These are phyloP conservation scores for Nemopilema nomurai DNA, from an alignment of 30 jellyfish, hydroid and myxozoan species.

Conservation along the genomic window DNA sequence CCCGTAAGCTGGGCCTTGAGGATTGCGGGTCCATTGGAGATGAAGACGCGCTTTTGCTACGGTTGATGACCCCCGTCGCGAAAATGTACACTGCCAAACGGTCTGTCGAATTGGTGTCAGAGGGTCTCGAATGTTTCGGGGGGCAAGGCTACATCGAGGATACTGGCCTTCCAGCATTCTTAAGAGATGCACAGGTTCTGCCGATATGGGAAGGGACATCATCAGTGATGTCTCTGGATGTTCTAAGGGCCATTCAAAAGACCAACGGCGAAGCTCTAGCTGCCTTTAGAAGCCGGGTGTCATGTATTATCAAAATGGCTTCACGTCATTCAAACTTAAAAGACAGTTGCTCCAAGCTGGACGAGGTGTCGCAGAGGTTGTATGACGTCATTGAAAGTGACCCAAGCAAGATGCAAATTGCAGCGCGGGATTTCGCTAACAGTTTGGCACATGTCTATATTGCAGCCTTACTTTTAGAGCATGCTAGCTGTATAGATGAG, in stretches of 20 bases:
- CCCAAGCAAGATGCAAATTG: constrained; percentile 22
- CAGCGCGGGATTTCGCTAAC: constrained; percentile 88
- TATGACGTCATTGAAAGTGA: constrained; percentile 23
- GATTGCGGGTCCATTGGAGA: constrained; percentile 70
- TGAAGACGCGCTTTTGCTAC: constrained; percentile 64
- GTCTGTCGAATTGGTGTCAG: constrained; percentile 83
- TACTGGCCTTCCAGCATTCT: constrained; percentile 90
- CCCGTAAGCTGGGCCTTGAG: constrained; percentile 63
- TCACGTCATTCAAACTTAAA: constrained; percentile 4
- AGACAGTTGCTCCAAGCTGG: constrained; percentile 29
- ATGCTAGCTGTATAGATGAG: constrained; percentile 9
- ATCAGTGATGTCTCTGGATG: constrained; percentile 80
- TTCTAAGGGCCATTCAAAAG: constrained; percentile 75
- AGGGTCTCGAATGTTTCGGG: constrained; percentile 92
- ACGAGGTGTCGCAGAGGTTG: constrained; percentile 24
- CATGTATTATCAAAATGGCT: neutral
- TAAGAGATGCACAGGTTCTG: constrained; percentile 95
- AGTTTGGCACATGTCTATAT: constrained; percentile 83
- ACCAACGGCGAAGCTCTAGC: constrained; percentile 74
- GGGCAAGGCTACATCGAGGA: constrained; percentile 98
- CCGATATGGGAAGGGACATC: constrained; percentile 96
- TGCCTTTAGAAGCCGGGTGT: constrained; percentile 49
- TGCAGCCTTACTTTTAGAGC: constrained; percentile 57
- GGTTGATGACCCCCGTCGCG: constrained; percentile 85
- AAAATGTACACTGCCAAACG: constrained; percentile 91